Base-by-base conservation (phyloP, 2,113 vertebrate species). In the Ivindomyrus marchei region DNA sequence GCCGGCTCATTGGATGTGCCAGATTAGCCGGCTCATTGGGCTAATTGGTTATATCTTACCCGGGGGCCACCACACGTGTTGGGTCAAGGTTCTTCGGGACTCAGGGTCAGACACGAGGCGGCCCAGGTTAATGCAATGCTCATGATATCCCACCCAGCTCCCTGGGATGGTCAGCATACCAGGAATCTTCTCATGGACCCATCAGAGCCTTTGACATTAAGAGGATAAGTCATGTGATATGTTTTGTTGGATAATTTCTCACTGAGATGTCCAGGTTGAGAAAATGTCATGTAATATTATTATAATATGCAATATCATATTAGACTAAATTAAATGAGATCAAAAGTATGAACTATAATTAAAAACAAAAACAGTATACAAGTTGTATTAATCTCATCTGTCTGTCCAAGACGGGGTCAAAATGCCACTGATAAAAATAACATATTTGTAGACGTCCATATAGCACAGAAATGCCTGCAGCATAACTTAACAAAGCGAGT, bases 1-100 rank as follows among this genome's bases (percentile, higher is more conserved):
- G 24, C 87, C 15, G 36, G 53, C 87, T 46, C 87, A 62, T 62
- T 62, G 52, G 39, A 58, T 52, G n/a, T 27, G 50, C 52, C 87
- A 46, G 36, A n/a, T 88, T 88, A 45, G 24, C 39, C 6, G 52
- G 52, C 53, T 45, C 87, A 66, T 88, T 66, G 53, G 11, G 36
- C 87, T 58, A 88, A 88, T 87, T 88, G 87, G 87, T 88, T 88
- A 42, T 88, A 24, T 88, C 46, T 39, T 77, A 19, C 19, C 6
- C 21, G 46, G 87, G 87, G 58, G 56, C 89, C 66, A 85, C 85
- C 85, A 90, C 56, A 47, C 47, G 46, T 87, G 83, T 87, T 58
- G 85, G 70, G 85, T 88, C 84, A 90, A 19, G 85, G 45, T 70
- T 39, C 46, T 52, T 45, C 56, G 9, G 11, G 87, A 66, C 56